These are phyloP conservation scores for Grus americana DNA, from an alignment of 2,113 vertebrate genomes.

Conservation along the genomic window DNA sequence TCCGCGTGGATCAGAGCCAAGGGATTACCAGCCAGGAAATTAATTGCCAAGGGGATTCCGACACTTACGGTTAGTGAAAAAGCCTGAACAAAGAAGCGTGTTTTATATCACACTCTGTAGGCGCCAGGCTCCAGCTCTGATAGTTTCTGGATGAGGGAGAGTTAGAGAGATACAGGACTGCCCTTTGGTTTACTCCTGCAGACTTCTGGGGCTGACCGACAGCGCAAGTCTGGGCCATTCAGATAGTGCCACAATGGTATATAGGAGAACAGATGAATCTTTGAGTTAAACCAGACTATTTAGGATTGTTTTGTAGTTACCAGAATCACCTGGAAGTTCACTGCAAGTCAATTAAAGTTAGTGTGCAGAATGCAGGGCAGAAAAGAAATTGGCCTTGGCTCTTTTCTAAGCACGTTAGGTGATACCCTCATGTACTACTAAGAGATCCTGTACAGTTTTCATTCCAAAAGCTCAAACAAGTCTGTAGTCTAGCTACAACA, in stretches of 20 bases:
- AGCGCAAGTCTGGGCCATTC: neutral
- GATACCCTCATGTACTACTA: neutral
- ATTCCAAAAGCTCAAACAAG: neutral
- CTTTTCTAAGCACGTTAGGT: neutral
- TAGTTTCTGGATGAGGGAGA: neutral
- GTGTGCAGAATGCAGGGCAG: neutral
- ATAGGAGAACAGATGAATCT: neutral
- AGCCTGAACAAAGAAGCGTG: neutral
- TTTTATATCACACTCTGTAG: neutral
- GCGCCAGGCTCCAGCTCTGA: neutral
- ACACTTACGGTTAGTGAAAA: neutral
- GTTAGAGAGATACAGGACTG: neutral
- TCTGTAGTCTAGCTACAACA: neutral
- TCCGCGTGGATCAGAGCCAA: constrained; percentile 8
- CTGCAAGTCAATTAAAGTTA: neutral
- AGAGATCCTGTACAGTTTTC: neutral
- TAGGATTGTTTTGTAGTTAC: neutral
- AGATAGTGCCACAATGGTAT: neutral
- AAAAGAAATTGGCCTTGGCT: neutral
- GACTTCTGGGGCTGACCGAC: neutral
- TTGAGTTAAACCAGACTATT: neutral
- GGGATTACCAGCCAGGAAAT: constrained; percentile 56
- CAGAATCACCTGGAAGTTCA: neutral
- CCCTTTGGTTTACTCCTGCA: neutral
- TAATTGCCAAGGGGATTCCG: constrained; percentile 28